Evolutionary conservation across 2,888 invertebrate species (phyloP).

Genomic region (Megastigmus dorsalis): DNA sequence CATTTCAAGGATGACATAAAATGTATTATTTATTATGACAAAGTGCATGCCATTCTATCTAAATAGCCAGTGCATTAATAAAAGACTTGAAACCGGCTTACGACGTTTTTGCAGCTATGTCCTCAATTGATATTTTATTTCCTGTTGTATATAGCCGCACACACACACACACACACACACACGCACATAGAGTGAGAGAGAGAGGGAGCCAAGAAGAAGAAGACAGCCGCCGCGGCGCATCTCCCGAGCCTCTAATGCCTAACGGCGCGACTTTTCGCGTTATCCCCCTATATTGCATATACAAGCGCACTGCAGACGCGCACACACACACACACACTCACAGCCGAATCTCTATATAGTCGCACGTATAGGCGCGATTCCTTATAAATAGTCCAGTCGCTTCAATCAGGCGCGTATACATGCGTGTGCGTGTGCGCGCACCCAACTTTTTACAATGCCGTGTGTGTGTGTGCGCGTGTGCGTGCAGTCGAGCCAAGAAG

Average conservation of each 20-base stretch:
- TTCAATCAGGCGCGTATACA: no score
- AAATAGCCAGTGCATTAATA: constrained; percentile 40
- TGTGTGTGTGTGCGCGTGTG: background rate
- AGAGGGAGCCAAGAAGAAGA: no score
- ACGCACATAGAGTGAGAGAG: no score
- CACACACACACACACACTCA: background rate
- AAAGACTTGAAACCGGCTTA: constrained; percentile 35
- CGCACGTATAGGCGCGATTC: background rate
- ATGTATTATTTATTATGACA: constrained; percentile 50
- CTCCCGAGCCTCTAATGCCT: no score
- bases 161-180: background rate
- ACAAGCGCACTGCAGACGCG: no score
- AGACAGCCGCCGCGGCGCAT: no score
- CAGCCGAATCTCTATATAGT: background rate
- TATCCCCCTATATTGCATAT: background rate
- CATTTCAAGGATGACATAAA: constrained; percentile 7
- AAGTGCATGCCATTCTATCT: constrained; percentile 35
- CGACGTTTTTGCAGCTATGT: constrained; percentile 28
- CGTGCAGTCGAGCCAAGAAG: background rate
- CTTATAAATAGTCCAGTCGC: constrained; percentile 11
- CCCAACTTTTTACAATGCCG: constrained; percentile 23
- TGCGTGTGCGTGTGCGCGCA: no score
- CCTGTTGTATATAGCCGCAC: constrained; percentile 21
- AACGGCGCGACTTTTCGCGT: constrained; percentile 35
- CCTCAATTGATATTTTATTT: constrained; percentile 51